Conservation (phyloP, 2,113 vertebrate genomes). For the Vidua macroura region DNA sequence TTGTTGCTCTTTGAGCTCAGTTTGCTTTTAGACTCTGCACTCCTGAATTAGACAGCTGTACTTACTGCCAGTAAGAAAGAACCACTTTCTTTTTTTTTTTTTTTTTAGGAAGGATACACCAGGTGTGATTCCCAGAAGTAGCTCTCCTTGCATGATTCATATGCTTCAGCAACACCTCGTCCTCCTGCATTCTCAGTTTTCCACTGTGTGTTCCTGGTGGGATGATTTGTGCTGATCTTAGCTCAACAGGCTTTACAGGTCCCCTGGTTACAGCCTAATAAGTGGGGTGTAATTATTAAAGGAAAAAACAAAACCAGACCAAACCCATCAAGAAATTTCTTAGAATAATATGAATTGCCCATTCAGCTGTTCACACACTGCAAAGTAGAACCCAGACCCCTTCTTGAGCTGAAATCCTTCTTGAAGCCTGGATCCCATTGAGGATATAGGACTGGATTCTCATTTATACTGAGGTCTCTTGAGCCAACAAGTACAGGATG, state of each 20-base stretch:
- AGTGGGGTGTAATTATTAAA: slow-evolving; percentile 26
- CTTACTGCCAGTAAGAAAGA: neutral
- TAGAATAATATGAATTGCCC: slow-evolving; percentile 34
- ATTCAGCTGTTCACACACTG: slow-evolving; percentile 51
- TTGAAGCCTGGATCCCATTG: neutral
- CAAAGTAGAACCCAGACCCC: slow-evolving; percentile 15
- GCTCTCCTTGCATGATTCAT: neutral
- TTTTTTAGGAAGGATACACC: neutral
- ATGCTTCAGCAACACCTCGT: slow-evolving; percentile 14
- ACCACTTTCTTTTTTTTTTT: neutral
- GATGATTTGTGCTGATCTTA: slow-evolving; percentile 27
- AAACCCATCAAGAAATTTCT: slow-evolving; percentile 24
- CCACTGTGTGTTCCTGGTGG: neutral
- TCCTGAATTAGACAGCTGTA: neutral
- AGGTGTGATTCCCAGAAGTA: neutral
- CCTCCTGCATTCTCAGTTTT: slow-evolving; percentile 7
- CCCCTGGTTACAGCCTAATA: slow-evolving; percentile 19
- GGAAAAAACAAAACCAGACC: slow-evolving; percentile 12
- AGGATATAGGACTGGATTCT: slow-evolving; percentile 56
- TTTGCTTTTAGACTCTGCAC: neutral
- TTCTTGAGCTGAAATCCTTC: slow-evolving; percentile 39
- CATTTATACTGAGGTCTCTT: slow-evolving; percentile 28
- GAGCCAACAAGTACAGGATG: slow-evolving; percentile 56
- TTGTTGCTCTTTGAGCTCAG: neutral
- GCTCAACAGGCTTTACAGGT: slow-evolving; percentile 9